These are phyloP conservation scores for Caenorhabditis brenneri DNA, from an alignment of 1,140 invertebrate genomes.

Conservation along the genomic window DNA sequence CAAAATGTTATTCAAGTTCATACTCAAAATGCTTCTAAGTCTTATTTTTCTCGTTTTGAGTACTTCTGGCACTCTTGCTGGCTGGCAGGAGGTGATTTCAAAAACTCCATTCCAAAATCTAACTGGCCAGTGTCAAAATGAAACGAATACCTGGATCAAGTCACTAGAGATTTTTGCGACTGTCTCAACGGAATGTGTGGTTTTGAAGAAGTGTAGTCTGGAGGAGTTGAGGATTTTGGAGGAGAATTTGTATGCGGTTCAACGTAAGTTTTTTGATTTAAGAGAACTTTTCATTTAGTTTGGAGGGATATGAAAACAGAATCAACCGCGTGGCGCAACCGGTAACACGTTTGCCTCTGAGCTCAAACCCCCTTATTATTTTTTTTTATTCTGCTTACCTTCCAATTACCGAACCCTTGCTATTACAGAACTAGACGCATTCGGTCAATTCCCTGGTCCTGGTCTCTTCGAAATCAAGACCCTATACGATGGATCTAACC, in stretches of 20 bases:
- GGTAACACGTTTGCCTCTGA: no score
- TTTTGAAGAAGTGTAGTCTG: background rate
- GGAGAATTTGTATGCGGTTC: background rate
- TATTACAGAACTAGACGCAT: conserved; percentile 37
- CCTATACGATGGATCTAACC: background rate
- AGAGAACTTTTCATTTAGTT: no score
- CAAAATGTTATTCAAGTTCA: background rate
- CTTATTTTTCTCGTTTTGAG: background rate
- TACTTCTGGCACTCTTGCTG: no score
- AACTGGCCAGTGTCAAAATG: background rate
- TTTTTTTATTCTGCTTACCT: no score
- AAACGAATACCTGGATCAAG: background rate
- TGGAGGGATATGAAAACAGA: no score
- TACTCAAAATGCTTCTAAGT: no score
- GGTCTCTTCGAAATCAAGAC: background rate
- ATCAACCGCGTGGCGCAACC: no score
- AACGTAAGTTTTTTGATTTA: conserved; percentile 1
- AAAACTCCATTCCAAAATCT: background rate
- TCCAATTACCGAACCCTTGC: no score
- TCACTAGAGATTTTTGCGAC: background rate
- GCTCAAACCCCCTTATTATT: no score
- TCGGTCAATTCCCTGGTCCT: conserved; percentile 6
- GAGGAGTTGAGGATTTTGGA: background rate
- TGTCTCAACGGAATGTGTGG: background rate
- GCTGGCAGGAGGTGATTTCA: background rate